phyloP scores from a whole-genome alignment of 2,797 vertebrate genomes.

The Capromys pilorides region DNA sequence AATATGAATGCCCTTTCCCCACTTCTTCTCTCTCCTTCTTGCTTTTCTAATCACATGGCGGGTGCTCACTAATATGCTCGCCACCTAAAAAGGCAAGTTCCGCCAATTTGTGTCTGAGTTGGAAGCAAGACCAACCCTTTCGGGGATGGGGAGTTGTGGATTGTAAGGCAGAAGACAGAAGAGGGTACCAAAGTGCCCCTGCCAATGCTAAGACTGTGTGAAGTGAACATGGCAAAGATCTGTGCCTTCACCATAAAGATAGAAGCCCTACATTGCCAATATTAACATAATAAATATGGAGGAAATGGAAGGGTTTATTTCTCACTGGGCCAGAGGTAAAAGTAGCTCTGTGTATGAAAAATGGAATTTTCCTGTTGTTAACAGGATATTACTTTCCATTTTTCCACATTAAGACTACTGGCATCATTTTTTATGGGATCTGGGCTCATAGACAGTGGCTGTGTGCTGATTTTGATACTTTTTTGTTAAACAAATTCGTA shows the following conservation, averaged over 20 bases:
- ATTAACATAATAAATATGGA: slow-evolving; percentile 60
- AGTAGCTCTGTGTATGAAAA: slow-evolving; percentile 60
- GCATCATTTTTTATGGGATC: slow-evolving; percentile 61
- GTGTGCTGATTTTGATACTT: slow-evolving; percentile 57
- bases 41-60: background rate
- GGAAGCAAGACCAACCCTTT: background rate
- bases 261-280: slow-evolving; percentile 4
- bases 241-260: slow-evolving; percentile 3
- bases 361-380: slow-evolving; percentile 72
- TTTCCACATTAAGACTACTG: slow-evolving; percentile 71
- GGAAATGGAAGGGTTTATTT: slow-evolving; percentile 48
- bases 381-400: slow-evolving; percentile 65
- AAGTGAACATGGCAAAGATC: slow-evolving; percentile 47
- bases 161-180: background rate
- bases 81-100: background rate
- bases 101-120: background rate
- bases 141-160: background rate
- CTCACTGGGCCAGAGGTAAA: slow-evolving; percentile 27
- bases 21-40: background rate
- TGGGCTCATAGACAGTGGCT: slow-evolving; percentile 1
- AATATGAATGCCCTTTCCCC: background rate
- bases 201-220: slow-evolving; percentile 34
- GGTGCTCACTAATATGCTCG: background rate
- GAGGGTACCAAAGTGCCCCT: slow-evolving; percentile 9
- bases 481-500: slow-evolving; percentile 64